Evolutionary conservation across 1,140 invertebrate species (phyloP).

Genomic region (Sarcophaga peregrina): DNA sequence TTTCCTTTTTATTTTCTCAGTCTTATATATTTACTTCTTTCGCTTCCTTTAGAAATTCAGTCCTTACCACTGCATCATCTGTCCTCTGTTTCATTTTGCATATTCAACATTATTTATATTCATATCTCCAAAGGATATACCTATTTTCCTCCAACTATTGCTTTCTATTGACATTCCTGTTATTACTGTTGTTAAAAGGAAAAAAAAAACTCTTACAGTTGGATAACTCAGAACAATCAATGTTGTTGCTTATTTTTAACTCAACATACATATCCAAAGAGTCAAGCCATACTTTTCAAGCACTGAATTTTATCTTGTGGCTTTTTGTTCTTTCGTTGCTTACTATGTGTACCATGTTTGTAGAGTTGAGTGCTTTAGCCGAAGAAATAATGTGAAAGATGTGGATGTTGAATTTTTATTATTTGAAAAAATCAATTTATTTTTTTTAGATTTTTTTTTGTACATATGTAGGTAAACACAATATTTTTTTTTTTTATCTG

Average conservation of each 20-base stretch:
- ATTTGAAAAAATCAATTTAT: slow-evolving; percentile 32
- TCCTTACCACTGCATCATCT: slow-evolving; percentile 20
- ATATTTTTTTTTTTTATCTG: not conserved
- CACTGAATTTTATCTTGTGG: not conserved
- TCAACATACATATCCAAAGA: not conserved
- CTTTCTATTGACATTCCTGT: too few species aligned
- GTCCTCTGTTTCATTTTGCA: slow-evolving; percentile 30
- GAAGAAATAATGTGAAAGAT: not conserved
- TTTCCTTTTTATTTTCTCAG: not conserved
- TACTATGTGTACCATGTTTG: not conserved
- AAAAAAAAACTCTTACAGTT: slow-evolving; percentile 19
- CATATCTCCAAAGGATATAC: slow-evolving; percentile 25
- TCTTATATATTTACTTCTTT: not conserved
- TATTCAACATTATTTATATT: slow-evolving; percentile 39
- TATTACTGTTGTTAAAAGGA: too few species aligned
- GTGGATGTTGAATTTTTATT: slow-evolving; percentile 29
- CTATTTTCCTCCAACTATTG: slow-evolving; percentile 11
- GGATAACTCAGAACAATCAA: slow-evolving; percentile 19
- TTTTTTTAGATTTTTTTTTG: slow-evolving; percentile 2
- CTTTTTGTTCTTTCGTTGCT: too few species aligned
- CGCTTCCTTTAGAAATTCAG: not conserved
- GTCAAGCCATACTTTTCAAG: not conserved
- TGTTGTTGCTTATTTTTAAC: not conserved
- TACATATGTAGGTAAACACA: not conserved
- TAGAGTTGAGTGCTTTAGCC: not conserved